phyloP scores from a whole-genome alignment of 2,797 vertebrate species.

The Bradypus variegatus region DNA sequence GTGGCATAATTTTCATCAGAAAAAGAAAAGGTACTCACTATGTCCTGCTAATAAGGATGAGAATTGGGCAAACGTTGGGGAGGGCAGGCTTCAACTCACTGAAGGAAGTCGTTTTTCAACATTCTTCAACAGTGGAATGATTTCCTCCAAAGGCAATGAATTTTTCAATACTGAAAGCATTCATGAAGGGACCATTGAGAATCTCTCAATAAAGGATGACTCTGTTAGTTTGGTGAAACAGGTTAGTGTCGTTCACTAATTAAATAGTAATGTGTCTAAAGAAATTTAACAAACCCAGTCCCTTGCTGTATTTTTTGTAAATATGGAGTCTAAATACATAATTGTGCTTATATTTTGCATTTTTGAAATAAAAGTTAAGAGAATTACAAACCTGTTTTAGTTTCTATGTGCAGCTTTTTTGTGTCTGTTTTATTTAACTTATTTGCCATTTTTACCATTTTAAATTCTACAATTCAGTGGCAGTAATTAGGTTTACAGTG shows the following conservation, averaged over 20 bases:
- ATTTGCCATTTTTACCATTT: too few species aligned
- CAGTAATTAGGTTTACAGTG: too few species aligned
- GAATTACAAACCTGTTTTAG: slow-evolving; percentile 4
- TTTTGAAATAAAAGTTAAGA: slow-evolving; percentile 1
- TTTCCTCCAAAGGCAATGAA: background rate
- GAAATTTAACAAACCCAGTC: background rate
- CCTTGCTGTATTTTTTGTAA: background rate
- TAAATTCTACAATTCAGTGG: too few species aligned
- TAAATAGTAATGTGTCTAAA: background rate
- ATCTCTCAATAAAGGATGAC: background rate
- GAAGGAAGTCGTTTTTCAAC: background rate
- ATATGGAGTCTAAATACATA: background rate
- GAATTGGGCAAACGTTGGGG: background rate
- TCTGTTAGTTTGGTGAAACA: background rate
- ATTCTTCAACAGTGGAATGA: background rate
- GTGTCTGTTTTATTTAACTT: too few species aligned
- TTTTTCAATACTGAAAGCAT: background rate
- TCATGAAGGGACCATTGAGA: background rate
- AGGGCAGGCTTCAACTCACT: background rate
- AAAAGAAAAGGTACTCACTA: background rate
- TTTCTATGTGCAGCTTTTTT: background rate
- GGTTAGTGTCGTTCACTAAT: background rate
- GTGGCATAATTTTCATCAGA: background rate
- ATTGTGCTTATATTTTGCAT: background rate
- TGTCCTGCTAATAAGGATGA: background rate